These are phyloP conservation scores for Julus scandinavius DNA, from an alignment of 2,888 invertebrate species.

Conservation along the genomic window DNA sequence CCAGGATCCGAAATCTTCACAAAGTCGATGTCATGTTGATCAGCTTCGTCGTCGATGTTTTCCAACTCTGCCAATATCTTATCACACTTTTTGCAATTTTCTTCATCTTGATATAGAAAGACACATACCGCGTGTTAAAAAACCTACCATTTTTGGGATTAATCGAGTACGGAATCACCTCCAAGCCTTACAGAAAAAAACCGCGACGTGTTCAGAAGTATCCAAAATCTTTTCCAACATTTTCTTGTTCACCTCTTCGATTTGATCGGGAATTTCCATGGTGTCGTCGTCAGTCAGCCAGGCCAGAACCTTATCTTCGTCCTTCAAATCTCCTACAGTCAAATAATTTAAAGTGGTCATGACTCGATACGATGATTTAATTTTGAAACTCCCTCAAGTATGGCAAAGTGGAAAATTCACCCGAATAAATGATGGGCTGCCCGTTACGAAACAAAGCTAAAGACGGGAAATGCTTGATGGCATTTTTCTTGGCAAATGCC, in stretches of 20 bases:
- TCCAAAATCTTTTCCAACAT: conserved; percentile 65
- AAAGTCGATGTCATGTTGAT: conserved; percentile 61
- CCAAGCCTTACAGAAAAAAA: conserved; percentile 64
- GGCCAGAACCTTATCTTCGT: conserved; percentile 94
- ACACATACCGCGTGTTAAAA: background rate
- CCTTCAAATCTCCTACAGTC: conserved; percentile 90
- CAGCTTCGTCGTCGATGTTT: conserved; percentile 60
- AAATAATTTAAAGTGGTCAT: background rate
- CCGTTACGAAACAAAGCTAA: conserved; percentile 91
- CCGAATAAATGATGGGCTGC: conserved; percentile 82
- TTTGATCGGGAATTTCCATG: conserved; percentile 75
- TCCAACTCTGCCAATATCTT: conserved; percentile 60
- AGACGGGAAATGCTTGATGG: conserved; percentile 85
- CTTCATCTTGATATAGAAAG: conserved; percentile 59
- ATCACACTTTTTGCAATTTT: conserved; percentile 58
- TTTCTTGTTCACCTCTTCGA: conserved; percentile 65
- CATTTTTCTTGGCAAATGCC: conserved; percentile 80
- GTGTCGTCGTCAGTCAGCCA: conserved; percentile 87
- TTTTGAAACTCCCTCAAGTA: background rate
- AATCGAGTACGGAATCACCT: background rate
- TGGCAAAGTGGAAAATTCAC: background rate
- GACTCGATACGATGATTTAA: background rate
- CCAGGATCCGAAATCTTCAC: conserved; percentile 66
- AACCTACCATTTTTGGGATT: background rate
- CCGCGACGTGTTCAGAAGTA: conserved; percentile 64